Evolutionary conservation across 2,113 vertebrate species (phyloP).

Genomic region (Todiramphus saurophagus): DNA sequence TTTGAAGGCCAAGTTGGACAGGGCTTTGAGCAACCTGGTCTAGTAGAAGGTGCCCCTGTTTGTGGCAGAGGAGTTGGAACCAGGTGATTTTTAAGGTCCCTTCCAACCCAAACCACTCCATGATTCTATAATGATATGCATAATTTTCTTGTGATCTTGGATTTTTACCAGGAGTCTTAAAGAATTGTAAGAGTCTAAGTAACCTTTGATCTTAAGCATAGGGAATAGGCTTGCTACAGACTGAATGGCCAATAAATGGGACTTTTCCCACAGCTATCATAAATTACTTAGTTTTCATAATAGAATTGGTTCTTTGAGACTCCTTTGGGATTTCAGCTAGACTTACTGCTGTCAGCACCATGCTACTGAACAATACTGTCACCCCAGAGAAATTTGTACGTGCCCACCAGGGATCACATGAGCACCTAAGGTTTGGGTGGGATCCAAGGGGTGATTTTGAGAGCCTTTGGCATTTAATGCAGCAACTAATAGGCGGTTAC

Average conservation of each 20-base stretch:
- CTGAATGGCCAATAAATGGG: not conserved
- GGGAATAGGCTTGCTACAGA: not conserved
- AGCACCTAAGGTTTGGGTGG: not conserved
- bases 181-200: not conserved
- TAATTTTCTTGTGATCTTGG: not conserved
- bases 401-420: not conserved
- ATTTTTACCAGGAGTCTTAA: not conserved
- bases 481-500: not conserved
- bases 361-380: not conserved
- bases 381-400: rapidly evolving
- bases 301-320: not conserved
- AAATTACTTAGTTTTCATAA: not conserved
- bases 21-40: not conserved
- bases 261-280: not conserved
- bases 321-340: not conserved
- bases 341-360: not conserved
- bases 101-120: not conserved
- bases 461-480: not conserved
- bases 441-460: not conserved
- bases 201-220: not conserved
- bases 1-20: not conserved
- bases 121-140: not conserved
- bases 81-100: not conserved
- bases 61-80: not conserved
- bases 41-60: not conserved